Conservation (phyloP, 2,888 invertebrate species). For the Plagodis dolabraria region DNA sequence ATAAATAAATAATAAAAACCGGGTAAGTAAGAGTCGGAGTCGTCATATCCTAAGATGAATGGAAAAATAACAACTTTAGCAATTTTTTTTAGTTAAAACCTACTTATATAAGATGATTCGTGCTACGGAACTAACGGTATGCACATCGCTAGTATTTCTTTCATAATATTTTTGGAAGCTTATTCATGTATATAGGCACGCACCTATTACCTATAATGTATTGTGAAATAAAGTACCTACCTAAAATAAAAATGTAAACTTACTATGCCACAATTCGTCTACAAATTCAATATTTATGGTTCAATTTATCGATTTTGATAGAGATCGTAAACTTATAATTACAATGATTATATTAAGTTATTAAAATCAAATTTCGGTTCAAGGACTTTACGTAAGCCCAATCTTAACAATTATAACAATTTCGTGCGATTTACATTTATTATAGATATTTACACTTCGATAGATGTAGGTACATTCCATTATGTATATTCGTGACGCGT, state of each 20-base stretch:
- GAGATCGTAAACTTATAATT: slow-evolving; percentile 20
- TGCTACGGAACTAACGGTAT: too few relatives aligned
- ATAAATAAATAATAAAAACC: too few relatives aligned
- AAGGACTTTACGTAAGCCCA: slow-evolving; percentile 21
- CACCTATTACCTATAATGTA: too few relatives aligned
- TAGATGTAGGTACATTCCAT: neutral
- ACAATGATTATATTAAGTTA: slow-evolving; percentile 22
- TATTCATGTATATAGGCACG: too few relatives aligned
- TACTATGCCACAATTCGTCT: slow-evolving; percentile 13
- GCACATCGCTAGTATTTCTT: too few relatives aligned
- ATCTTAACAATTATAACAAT: slow-evolving; percentile 13
- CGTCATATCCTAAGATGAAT: too few relatives aligned
- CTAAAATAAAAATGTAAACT: neutral
- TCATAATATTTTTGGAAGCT: too few relatives aligned
- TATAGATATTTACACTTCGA: neutral
- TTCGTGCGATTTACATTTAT: slow-evolving; percentile 5
- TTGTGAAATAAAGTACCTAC: neutral
- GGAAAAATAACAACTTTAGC: too few relatives aligned
- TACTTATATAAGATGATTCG: too few relatives aligned
- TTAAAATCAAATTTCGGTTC: slow-evolving; percentile 29
- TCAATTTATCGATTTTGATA: slow-evolving; percentile 17
- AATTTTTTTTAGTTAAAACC: too few relatives aligned
- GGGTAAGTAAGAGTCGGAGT: too few relatives aligned
- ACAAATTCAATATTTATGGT: slow-evolving; percentile 21
- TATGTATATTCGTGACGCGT: neutral